phyloP scores from a whole-genome alignment of 2,888 invertebrate genomes.

The Andrena marginata region DNA sequence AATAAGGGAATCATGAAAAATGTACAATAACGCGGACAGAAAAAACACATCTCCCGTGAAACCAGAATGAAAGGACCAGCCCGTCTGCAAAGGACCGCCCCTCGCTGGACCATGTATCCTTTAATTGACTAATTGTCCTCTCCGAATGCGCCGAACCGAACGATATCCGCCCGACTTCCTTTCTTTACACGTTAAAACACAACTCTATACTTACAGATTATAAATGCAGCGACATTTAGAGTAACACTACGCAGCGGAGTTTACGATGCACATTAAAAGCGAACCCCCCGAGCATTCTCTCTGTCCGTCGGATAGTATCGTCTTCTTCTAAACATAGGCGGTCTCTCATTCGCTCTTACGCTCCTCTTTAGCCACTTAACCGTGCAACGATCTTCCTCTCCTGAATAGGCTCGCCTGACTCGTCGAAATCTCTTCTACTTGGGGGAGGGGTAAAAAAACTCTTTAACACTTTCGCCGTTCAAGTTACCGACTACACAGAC shows the following conservation, averaged over 20 bases:
- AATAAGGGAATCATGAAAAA: slow-evolving; percentile 69
- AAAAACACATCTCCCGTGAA: slow-evolving; percentile 54
- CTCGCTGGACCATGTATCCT: slow-evolving; percentile 60
- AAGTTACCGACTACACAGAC: neutral
- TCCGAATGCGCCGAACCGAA: slow-evolving; percentile 25
- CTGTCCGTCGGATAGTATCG: neutral
- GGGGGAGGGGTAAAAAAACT: neutral
- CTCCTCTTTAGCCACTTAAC: neutral
- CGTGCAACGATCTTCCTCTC: slow-evolving; percentile 5
- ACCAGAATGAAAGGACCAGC: slow-evolving; percentile 52
- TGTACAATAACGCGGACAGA: slow-evolving; percentile 56
- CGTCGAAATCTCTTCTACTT: slow-evolving; percentile 4
- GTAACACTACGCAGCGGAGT: slow-evolving; percentile 74
- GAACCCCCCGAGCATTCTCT: slow-evolving; percentile 52
- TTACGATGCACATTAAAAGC: slow-evolving; percentile 77
- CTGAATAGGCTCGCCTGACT: slow-evolving; percentile 20
- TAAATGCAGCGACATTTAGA: slow-evolving; percentile 74
- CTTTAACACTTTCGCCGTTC: slow-evolving; percentile 15
- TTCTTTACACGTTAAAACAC: slow-evolving; percentile 69
- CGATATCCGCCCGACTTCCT: slow-evolving; percentile 48
- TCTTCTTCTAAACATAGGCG: neutral
- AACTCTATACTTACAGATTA: slow-evolving; percentile 71
- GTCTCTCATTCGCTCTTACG: neutral
- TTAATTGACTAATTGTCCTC: slow-evolving; percentile 72
- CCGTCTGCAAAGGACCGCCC: slow-evolving; percentile 38